These are phyloP conservation scores for Dysdera silvatica DNA, from an alignment of 1,140 invertebrate genomes.

Conservation along the genomic window DNA sequence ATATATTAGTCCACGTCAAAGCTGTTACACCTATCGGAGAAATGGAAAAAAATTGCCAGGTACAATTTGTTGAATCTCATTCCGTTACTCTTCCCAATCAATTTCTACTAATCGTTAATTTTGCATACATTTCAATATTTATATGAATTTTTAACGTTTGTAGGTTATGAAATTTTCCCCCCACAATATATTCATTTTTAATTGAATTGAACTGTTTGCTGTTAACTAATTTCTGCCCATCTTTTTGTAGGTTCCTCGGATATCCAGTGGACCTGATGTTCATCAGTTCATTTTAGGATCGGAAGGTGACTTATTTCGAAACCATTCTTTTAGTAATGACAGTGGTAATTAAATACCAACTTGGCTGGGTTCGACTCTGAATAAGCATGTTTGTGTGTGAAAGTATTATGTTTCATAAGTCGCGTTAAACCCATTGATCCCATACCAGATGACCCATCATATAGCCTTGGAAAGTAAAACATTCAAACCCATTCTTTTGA, in stretches of 20 bases:
- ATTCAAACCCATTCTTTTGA: too few species aligned
- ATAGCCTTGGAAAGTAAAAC: too few species aligned
- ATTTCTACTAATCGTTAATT: background rate
- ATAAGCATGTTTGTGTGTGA: too few species aligned
- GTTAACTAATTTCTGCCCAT: background rate
- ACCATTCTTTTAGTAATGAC: background rate
- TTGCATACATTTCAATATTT: background rate
- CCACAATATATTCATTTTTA: background rate
- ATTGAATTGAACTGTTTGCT: background rate
- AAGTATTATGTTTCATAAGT: too few species aligned
- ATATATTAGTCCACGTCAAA: constrained; percentile 78
- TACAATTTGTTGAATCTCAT: constrained; percentile 30
- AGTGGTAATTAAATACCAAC: too few species aligned
- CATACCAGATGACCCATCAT: too few species aligned
- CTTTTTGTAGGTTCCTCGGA: constrained; percentile 54
- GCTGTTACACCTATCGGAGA: constrained; percentile 79
- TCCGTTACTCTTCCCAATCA: too few species aligned
- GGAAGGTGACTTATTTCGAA: constrained; percentile 55
- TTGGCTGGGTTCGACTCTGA: too few species aligned
- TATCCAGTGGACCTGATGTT: constrained; percentile 90
- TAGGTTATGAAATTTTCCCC: background rate
- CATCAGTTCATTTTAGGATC: constrained; percentile 94
- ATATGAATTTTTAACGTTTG: background rate
- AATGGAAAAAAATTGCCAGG: constrained; percentile 74
- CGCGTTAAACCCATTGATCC: too few species aligned